A percentile compares a stretch with the other conserved stretches of the same genome.
Evolutionary conservation across 2,797 vertebrate genomes (phyloP).

Genomic region (Pseudotriccus pelzelni): DNA sequence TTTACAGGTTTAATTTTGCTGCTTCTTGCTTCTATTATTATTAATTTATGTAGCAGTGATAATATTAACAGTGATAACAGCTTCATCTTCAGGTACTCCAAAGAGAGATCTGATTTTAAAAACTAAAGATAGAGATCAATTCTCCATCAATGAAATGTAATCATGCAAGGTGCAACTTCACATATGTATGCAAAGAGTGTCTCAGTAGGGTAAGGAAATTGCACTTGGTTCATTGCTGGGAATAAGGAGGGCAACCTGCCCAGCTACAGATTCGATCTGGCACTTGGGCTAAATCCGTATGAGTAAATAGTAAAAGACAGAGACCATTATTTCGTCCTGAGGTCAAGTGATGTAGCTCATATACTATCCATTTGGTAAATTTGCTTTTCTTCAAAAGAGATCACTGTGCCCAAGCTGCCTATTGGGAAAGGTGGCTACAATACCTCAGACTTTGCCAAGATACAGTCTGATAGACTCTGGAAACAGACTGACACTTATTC

Average conservation of each 20-base stretch:
- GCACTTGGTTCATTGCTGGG: not conserved
- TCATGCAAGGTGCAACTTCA: not conserved
- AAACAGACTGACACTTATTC: not conserved
- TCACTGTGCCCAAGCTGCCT: not conserved
- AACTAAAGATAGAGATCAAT: not conserved
- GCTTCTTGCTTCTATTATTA: slow-evolving; percentile 10
- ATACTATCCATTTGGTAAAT: not conserved
- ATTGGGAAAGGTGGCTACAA: not conserved
- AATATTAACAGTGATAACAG: not conserved
- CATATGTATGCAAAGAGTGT: not conserved
- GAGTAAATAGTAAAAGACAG: not conserved
- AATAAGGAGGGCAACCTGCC: not conserved
- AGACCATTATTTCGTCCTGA: not conserved
- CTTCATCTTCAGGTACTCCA: slow-evolving; percentile 5
- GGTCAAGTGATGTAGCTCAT: not conserved
- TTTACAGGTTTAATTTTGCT: slow-evolving; percentile 56
- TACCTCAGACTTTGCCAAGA: not conserved
- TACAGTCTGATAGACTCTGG: not conserved
- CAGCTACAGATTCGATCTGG: not conserved
- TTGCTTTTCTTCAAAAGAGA: not conserved
- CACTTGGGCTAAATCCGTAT: not conserved
- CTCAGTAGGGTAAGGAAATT: not conserved
- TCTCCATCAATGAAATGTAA: not conserved
- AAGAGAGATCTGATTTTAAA: not conserved
- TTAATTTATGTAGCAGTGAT: slow-evolving; percentile 47